Percentiles rank a stretch among this genome's conserved stretches.
Conservation (phyloP, 2,888 invertebrate genomes). For the Cryptus armator region DNA sequence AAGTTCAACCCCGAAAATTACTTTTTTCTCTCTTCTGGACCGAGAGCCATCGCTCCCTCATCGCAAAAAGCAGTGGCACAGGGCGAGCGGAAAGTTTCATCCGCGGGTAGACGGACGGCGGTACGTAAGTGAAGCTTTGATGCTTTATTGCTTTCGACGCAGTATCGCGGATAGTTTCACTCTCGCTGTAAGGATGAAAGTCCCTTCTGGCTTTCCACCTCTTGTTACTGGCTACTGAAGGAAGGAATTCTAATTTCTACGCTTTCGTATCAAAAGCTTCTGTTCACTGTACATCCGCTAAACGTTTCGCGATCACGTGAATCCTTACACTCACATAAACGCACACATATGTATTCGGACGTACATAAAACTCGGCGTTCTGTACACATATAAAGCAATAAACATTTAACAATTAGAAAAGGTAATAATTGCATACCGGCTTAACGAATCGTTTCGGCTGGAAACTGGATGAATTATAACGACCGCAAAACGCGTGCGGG, state of each 20-base stretch:
- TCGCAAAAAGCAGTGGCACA: not conserved
- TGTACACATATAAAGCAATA: constrained; percentile 14
- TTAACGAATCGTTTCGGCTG: constrained; percentile 61
- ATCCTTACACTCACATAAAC: not conserved
- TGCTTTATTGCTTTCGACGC: constrained; percentile 65
- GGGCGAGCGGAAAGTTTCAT: not conserved
- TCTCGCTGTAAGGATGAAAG: constrained; percentile 26
- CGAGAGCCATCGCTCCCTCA: constrained; percentile 4
- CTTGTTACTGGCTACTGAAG: not conserved
- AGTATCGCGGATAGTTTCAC: constrained; percentile 44
- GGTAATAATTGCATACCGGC: constrained; percentile 57
- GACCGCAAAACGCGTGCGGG: constrained; percentile 60
- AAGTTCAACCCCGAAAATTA: constrained; percentile 75
- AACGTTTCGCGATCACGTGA: constrained; percentile 13
- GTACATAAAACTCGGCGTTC: not conserved
- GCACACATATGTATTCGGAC: not conserved
- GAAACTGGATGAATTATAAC: constrained; percentile 55
- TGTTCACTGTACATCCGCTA: constrained; percentile 3
- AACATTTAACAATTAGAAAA: constrained; percentile 58
- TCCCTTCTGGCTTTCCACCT: not conserved
- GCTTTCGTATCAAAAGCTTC: not conserved
- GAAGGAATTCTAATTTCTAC: constrained; percentile 43
- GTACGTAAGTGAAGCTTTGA: constrained; percentile 66
- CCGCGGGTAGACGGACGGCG: not conserved
- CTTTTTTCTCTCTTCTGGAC: constrained; percentile 68